Evolutionary conservation across 2,113 vertebrate genomes (phyloP), one percentile per base, ranked within the genome.

Genomic region (Ondatra zibethicus): DNA sequence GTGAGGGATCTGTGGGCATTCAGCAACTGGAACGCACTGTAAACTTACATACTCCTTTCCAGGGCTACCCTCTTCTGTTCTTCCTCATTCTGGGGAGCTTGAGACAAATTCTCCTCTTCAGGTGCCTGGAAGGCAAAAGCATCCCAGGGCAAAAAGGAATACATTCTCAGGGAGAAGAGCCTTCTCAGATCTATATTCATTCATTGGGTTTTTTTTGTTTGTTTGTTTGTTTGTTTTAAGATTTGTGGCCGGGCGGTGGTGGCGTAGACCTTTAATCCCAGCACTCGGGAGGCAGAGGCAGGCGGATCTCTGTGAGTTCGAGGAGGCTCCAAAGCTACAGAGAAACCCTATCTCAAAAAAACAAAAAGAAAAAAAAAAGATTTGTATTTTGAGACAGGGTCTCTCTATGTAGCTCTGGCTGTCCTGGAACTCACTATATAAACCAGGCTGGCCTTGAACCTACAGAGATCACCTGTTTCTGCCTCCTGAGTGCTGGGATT

Each of bases 31-130:
- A 47, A 27, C 7, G 12, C 3, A 3, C 4, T 85, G 19, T 78
- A 70, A 72, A 98, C 99, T 96, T 99, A 99, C 99, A 99, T 99
- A 99, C 99, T 99, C 98, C 99, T 99, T 97, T 99, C 99, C 98
- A 99, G 98, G 98, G 99, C 99, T 97, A 92, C 98, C 96, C 93
- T 99, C 97, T 98, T 98, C 96, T 99, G 99, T 95, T 99, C 99
- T 96, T 99, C 99, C 65, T 97, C 96, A 36, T 98, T 99, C 98
- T 99, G 98, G 9, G 98, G 98, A 4, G 91, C 98, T 93, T 99
- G 99, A 96, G 98, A 99, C 97, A 98, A 98, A 90, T 98, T 98
- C 94, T 99, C 99, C 39, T 99, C 99, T 92, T 89, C 98, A 96
- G 97, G 98, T 98, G 75, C 98, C 98, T 97, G 98, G 94, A 96